Evolutionary conservation across 1,140 invertebrate genomes (phyloP), one percentile per base, ranked within the genome.

Genomic region (Scaptodrosophila lebanonensis): DNA sequence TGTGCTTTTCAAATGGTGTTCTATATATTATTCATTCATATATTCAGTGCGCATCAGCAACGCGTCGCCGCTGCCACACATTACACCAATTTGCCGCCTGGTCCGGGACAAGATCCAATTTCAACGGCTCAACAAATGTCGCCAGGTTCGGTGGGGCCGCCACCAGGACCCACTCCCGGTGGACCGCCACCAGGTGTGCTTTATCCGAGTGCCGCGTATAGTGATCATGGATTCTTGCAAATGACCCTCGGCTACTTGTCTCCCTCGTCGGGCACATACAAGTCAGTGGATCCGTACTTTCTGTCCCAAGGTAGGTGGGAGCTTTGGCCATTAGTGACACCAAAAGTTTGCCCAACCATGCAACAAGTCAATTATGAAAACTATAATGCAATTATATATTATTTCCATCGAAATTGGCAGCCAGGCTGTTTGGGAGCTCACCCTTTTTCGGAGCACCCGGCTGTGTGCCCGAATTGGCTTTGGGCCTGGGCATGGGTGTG

Each of bases 281-380:
- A 92, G 76, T 89, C 88, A 35, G 90, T 92, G 53, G 89, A 91
- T 65, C 91, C 91, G 2, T 92, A 92, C 71, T 91, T 92, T 87
- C 77, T 92, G 20, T 90, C 91, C 36, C 91, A 92, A 90, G 91
- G 91, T 91, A 88, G 57, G 83, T 65, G 5, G 0, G 3, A 27
- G 13, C 17, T 16, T 22, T 53, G 13, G 42, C 50, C 50, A 77
- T 83, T 68, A 79, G 40, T 13, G 40, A 83, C 83, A 83, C 83
- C 63, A 39, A 72, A 76, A 73, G 53, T 75, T 64, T 54, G 30
- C 16, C 25, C 42, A 36, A 40, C 35, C 33, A 13, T 52, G 29
- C 16, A 45, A 42, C 13, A 36, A 56, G 9, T 6, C 40, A 65
- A 67, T 40, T 66, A 49, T 48, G 42, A 43, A 18, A 39, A 59